phyloP scores from a whole-genome alignment of 2,888 invertebrate species.

The Diarsia rubi region DNA sequence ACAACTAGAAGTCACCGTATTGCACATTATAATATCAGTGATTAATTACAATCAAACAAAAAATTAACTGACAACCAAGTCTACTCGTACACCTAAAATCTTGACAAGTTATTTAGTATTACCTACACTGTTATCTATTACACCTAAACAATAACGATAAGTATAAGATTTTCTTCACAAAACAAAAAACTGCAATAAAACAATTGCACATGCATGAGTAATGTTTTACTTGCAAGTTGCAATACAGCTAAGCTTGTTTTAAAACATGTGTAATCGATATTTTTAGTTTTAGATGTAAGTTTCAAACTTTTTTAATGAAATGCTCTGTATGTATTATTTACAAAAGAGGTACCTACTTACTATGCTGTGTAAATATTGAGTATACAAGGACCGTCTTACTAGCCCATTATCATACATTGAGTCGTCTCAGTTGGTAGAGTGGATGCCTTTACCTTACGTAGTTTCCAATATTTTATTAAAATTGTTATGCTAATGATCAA shows the following conservation, averaged over 20 bases:
- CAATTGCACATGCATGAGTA: constrained; percentile 16
- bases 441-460: background rate
- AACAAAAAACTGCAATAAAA: constrained; percentile 10
- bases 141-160: constrained; percentile 7
- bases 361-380: background rate
- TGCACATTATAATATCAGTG: background rate
- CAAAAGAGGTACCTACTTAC: background rate
- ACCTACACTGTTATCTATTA: constrained; percentile 14
- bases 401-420: background rate
- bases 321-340: background rate
- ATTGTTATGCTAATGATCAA: constrained; percentile 26
- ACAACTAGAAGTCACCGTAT: background rate
- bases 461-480: constrained; percentile 4
- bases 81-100: constrained; percentile 1
- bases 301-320: background rate
- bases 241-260: constrained; percentile 1
- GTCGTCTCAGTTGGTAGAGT: constrained; percentile 37
- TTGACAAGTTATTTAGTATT: constrained; percentile 24
- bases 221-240: background rate
- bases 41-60: constrained; percentile 16
- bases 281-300: background rate
- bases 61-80: background rate
- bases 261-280: background rate
- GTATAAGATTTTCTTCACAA: background rate
- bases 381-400: background rate